phyloP scores from a whole-genome alignment of 2,888 invertebrate species.

The Acrocera orbiculus region DNA sequence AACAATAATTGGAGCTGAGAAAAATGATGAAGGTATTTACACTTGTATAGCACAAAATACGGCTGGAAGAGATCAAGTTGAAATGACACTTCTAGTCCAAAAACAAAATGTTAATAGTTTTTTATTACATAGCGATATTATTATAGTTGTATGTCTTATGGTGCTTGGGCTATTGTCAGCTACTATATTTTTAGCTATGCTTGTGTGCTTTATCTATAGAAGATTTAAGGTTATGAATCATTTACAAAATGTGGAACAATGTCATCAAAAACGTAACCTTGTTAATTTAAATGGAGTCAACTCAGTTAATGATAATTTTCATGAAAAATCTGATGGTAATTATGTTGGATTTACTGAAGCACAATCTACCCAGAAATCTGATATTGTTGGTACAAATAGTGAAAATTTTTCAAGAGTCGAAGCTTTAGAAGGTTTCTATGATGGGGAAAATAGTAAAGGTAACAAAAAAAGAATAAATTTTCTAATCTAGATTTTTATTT shows the following conservation, averaged over 20 bases:
- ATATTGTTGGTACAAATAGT: slow-evolving; percentile 3
- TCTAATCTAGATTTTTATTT: too few relatives aligned
- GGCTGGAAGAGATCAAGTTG: slow-evolving; percentile 59
- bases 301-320: slow-evolving; percentile 9
- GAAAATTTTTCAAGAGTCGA: too few relatives aligned
- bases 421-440: too few relatives aligned
- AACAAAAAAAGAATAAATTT: too few relatives aligned
- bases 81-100: slow-evolving; percentile 33
- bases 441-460: too few relatives aligned
- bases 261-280: slow-evolving; percentile 15
- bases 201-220: slow-evolving; percentile 23
- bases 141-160: slow-evolving; percentile 23
- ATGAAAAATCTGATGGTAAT: slow-evolving; percentile 5
- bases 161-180: slow-evolving; percentile 22
- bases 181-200: slow-evolving; percentile 22
- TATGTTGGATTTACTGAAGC: slow-evolving; percentile 9
- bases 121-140: slow-evolving; percentile 19
- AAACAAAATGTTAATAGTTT: slow-evolving; percentile 18
- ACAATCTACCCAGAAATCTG: slow-evolving; percentile 2
- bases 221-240: slow-evolving; percentile 20
- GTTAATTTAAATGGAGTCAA: slow-evolving; percentile 8
- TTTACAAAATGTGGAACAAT: slow-evolving; percentile 16
- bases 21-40: slow-evolving; percentile 53
- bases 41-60: slow-evolving; percentile 64
- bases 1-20: slow-evolving; percentile 44